Evolutionary conservation across 2,888 invertebrate genomes (phyloP).

Genomic region (Xestia xanthographa): DNA sequence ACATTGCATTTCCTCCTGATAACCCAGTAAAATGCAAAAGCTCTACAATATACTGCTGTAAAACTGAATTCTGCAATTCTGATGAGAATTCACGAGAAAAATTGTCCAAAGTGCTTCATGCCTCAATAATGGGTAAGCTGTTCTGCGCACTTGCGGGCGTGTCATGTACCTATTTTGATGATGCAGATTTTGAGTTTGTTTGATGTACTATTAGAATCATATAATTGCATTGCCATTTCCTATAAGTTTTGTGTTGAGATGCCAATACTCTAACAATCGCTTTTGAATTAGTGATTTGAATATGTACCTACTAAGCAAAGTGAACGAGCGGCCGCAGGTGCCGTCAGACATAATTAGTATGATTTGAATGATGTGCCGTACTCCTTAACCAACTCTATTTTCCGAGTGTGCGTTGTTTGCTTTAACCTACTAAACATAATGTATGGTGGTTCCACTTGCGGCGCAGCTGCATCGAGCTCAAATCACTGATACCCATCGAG

Average conservation of each 20-base stretch:
- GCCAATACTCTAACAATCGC: constrained; percentile 89
- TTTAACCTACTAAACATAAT: constrained; percentile 91
- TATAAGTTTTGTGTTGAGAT: constrained; percentile 89
- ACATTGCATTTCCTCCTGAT: constrained; percentile 90
- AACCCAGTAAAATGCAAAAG: constrained; percentile 85
- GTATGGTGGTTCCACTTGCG: constrained; percentile 89
- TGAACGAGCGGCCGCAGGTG: constrained; percentile 74
- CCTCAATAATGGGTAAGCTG: constrained; percentile 84
- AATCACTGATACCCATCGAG: constrained; percentile 94
- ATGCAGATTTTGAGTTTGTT: constrained; percentile 88
- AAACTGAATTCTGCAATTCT: constrained; percentile 86
- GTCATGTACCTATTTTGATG: constrained; percentile 79
- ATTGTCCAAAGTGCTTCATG: constrained; percentile 78
- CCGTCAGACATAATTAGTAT: constrained; percentile 76
- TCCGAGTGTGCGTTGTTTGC: constrained; percentile 90
- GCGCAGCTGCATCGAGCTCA: constrained; percentile 94
- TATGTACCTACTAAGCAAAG: constrained; percentile 86
- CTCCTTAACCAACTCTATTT: constrained; percentile 86
- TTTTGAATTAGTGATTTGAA: constrained; percentile 88
- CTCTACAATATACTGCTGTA: constrained; percentile 86
- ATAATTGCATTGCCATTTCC: constrained; percentile 86
- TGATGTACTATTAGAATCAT: constrained; percentile 86
- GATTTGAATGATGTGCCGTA: constrained; percentile 88
- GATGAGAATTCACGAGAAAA: constrained; percentile 81
- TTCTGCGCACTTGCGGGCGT: constrained; percentile 81